Percentiles rank a stretch among this genome's conserved stretches.
Conservation (phyloP, 2,113 vertebrate genomes). For the Climacteris rufus region DNA sequence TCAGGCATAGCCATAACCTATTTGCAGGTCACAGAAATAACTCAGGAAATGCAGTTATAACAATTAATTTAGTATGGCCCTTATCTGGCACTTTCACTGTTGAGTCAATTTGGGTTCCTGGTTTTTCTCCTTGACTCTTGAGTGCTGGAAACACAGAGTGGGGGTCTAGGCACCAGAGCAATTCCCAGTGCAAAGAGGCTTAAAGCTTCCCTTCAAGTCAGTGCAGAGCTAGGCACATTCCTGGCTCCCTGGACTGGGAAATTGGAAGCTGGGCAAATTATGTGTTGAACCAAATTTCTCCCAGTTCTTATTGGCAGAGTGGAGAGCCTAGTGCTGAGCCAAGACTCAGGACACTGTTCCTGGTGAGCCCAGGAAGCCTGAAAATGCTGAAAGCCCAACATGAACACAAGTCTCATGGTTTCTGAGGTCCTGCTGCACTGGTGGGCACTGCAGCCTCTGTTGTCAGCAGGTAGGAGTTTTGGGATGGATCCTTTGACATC, state of each 20-base stretch:
- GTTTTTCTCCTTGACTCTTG: neutral
- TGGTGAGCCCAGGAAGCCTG: neutral
- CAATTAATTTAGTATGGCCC: no score
- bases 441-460: neutral
- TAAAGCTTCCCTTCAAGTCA: neutral
- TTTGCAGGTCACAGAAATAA: neutral
- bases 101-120: neutral
- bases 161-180: neutral
- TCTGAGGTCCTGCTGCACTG: neutral
- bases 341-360: neutral
- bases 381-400: neutral
- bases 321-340: neutral
- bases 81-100: neutral
- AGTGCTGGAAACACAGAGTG: neutral
- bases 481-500: neutral
- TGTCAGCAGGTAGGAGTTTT: neutral
- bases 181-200: neutral
- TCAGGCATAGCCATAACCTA: neutral
- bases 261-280: neutral
- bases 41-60: neutral
- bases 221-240: neutral
- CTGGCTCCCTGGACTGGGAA: neutral
- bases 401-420: rapidly evolving
- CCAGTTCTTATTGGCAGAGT: neutral
- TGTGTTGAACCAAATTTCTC: neutral